Percentiles rank a stretch among this genome's conserved stretches.
These are phyloP conservation scores for Brachionus angularis DNA, from an alignment of 1,140 invertebrate species.

Conservation along the genomic window DNA sequence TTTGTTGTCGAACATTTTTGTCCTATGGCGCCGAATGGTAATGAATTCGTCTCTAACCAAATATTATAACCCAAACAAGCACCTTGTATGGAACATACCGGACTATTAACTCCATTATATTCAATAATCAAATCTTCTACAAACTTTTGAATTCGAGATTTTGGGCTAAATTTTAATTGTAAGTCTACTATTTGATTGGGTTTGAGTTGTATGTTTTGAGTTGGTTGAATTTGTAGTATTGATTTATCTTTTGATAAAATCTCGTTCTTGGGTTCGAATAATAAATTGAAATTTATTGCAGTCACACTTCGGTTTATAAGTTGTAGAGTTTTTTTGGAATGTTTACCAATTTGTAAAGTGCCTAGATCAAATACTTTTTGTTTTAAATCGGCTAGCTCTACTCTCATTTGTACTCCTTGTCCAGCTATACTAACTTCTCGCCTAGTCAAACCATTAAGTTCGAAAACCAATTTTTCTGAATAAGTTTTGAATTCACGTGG, in stretches of 20 bases:
- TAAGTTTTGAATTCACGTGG: slow-evolving; percentile 54
- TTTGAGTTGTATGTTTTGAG: not conserved
- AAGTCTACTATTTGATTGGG: not conserved
- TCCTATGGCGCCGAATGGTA: slow-evolving; percentile 56
- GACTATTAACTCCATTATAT: slow-evolving; percentile 52
- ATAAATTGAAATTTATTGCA: not conserved
- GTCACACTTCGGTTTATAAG: not conserved
- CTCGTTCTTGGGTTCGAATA: slow-evolving; percentile 18
- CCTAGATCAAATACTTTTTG: slow-evolving; percentile 53
- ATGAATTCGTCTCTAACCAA: slow-evolving; percentile 51
- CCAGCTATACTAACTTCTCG: slow-evolving; percentile 53
- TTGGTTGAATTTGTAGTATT: not conserved
- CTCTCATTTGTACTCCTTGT: slow-evolving; percentile 52
- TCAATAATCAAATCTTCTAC: slow-evolving; percentile 56
- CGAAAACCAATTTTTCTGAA: slow-evolving; percentile 53
- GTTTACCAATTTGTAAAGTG: slow-evolving; percentile 49
- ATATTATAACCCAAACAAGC: slow-evolving; percentile 57
- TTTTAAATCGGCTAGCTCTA: slow-evolving; percentile 54
- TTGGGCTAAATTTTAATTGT: not conserved
- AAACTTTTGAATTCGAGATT: slow-evolving; percentile 51
- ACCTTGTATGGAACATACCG: slow-evolving; percentile 55
- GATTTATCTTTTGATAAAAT: not conserved
- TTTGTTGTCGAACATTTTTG: slow-evolving; percentile 52
- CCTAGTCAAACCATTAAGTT: slow-evolving; percentile 56
- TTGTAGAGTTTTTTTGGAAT: not conserved